Conservation (phyloP, 2,113 vertebrate species). For the Gambusia affinis region DNA sequence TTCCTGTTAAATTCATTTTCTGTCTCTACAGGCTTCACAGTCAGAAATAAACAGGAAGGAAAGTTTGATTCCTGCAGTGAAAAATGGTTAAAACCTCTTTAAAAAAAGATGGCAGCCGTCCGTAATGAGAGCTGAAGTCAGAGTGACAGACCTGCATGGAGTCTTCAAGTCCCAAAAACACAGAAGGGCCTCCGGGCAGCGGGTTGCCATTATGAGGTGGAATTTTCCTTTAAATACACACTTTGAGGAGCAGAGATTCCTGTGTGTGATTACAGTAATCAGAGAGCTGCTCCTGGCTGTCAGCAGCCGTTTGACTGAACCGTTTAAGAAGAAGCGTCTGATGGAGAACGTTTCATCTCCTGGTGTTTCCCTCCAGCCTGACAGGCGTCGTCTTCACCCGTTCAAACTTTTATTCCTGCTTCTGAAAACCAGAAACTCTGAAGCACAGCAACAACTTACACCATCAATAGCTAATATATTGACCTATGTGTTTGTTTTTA, state of each 20-base stretch:
- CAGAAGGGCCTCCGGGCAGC: neutral
- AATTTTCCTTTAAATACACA: constrained; percentile 34
- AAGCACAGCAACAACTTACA: neutral
- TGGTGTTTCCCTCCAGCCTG: neutral
- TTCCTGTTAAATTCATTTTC: too few relatives aligned
- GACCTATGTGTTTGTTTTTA: too few relatives aligned
- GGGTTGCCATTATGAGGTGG: constrained; percentile 14
- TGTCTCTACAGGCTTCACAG: too few relatives aligned
- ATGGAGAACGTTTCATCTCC: neutral
- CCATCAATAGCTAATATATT: neutral
- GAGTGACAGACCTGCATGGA: neutral
- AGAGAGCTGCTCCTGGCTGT: constrained; percentile 44
- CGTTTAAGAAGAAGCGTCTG: neutral
- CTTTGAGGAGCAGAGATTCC: constrained; percentile 23
- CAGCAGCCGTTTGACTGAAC: constrained; percentile 15
- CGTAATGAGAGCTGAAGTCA: neutral
- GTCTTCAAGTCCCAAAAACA: neutral
- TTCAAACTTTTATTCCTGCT: too few relatives aligned
- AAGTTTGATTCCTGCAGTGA: neutral
- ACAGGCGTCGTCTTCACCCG: too few relatives aligned
- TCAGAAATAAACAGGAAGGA: neutral
- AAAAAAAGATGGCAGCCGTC: neutral
- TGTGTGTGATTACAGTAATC: constrained; percentile 57
- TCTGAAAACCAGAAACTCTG: neutral
- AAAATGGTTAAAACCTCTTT: neutral